A percentile compares a stretch with the other conserved stretches of the same genome.
Conservation (phyloP, 2,888 invertebrate species). For the Cerastoderma edule region DNA sequence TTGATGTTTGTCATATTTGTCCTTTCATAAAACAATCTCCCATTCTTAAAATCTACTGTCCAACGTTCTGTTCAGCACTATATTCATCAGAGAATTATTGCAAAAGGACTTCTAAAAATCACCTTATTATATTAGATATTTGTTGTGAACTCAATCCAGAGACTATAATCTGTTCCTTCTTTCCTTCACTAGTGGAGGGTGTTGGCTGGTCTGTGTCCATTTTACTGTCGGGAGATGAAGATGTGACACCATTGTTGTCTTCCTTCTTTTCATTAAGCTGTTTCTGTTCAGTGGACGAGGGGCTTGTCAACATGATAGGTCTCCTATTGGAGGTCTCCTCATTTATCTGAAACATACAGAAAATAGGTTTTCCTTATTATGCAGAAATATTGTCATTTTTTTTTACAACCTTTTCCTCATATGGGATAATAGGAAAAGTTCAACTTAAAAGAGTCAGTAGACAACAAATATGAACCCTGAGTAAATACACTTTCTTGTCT, state of each 20-base stretch:
- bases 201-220: constrained; percentile 74
- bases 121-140: constrained; percentile 77
- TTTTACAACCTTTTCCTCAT: no score
- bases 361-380: background rate
- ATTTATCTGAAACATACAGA: constrained; percentile 85
- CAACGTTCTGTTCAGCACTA: no score
- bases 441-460: no score
- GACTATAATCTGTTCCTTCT: constrained; percentile 65
- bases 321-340: constrained; percentile 93
- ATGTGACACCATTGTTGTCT: constrained; percentile 40
- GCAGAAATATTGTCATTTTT: no score
- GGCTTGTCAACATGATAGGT: constrained; percentile 89
- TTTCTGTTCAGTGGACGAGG: constrained; percentile 65
- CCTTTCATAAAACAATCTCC: no score
- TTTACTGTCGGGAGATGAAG: constrained; percentile 57
- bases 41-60: no score
- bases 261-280: constrained; percentile 63
- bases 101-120: no score
- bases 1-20: no score
- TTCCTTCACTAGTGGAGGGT: constrained; percentile 49
- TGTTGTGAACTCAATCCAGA: constrained; percentile 79
- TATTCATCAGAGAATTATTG: no score
- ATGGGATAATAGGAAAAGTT: no score
- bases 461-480: no score
- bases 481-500: no score